Evolutionary conservation across 2,113 vertebrate species (phyloP).

Genomic region (Barbus barbus): DNA sequence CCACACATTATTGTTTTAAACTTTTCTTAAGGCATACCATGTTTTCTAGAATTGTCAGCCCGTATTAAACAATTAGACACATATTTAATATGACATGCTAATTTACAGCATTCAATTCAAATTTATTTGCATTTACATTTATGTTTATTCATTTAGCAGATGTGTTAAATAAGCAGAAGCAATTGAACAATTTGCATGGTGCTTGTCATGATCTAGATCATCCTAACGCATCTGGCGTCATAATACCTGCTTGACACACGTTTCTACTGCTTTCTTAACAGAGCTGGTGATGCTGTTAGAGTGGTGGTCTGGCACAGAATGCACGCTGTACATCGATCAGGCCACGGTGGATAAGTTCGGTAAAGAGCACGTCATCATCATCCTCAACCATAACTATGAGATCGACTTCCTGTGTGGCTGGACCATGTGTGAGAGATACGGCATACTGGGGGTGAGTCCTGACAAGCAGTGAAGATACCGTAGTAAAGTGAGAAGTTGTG

Average conservation of each 20-base stretch:
- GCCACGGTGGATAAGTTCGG: slow-evolving; percentile 86
- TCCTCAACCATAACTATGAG: slow-evolving; percentile 98
- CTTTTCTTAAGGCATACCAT: no score
- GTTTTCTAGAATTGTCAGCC: no score
- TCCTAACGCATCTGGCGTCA: not conserved
- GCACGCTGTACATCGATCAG: slow-evolving; percentile 92
- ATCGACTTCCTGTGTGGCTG: slow-evolving; percentile 98
- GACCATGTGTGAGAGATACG: slow-evolving; percentile 97
- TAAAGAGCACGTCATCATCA: slow-evolving; percentile 93
- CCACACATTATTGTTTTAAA: no score
- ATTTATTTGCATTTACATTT: slow-evolving; percentile 2
- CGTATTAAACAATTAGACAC: no score
- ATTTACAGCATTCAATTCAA: no score
- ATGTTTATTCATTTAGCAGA: slow-evolving; percentile 2
- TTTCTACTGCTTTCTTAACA: slow-evolving; percentile 51
- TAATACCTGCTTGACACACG: not conserved
- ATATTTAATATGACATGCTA: no score
- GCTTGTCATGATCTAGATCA: not conserved
- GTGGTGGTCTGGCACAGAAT: slow-evolving; percentile 97
- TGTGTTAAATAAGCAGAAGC: not conserved
- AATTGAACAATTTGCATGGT: not conserved
- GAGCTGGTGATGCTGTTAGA: slow-evolving; percentile 98
- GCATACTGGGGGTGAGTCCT: slow-evolving; percentile 88
- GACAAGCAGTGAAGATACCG: not conserved
- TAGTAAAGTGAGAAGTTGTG: not conserved